Percentiles rank a stretch among this genome's conserved stretches.
phyloP scores from a whole-genome alignment of 2,797 vertebrate species.

The Trematomus bernacchii region DNA sequence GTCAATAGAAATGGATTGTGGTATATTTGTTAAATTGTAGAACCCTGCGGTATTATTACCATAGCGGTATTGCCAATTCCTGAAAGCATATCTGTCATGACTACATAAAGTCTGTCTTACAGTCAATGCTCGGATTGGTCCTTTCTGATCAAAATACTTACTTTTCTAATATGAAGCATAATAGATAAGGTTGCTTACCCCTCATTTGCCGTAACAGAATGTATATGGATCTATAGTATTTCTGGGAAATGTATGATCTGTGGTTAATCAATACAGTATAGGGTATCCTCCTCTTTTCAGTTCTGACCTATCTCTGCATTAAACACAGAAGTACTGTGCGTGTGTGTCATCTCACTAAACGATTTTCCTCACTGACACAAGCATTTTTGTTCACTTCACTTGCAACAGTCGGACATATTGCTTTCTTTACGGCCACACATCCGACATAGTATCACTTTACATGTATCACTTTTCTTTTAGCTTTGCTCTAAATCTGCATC shows the following conservation, averaged over 20 bases:
- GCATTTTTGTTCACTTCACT: constrained; percentile 12
- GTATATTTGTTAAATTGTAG: constrained; percentile 55
- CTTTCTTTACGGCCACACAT: constrained; percentile 24
- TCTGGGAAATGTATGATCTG: constrained; percentile 73
- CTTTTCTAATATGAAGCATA: constrained; percentile 35
- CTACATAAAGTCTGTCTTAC: constrained; percentile 32
- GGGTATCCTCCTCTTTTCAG: constrained; percentile 47
- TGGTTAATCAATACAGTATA: constrained; percentile 68
- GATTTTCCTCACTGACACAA: constrained; percentile 29
- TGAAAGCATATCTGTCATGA: constrained; percentile 46
- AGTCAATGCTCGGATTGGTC: constrained; percentile 17
- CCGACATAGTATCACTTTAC: constrained; percentile 41
- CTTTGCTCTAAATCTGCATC: constrained; percentile 39
- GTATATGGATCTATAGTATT: constrained; percentile 62
- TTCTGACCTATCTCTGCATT: constrained; percentile 42
- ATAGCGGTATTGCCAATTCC: constrained; percentile 26
- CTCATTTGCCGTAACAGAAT: constrained; percentile 27
- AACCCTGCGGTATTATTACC: constrained; percentile 42
- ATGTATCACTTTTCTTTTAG: constrained; percentile 23
- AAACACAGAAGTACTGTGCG: constrained; percentile 29
- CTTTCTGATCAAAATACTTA: constrained; percentile 48
- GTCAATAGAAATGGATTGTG: constrained; percentile 65
- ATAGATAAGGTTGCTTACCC: constrained; percentile 11
- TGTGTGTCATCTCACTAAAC: constrained; percentile 31
- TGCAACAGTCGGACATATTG: constrained; percentile 15